A percentile compares a stretch with the other conserved stretches of the same genome.
Evolutionary conservation across 1,140 invertebrate genomes (phyloP).

Genomic region (Pinna nobilis): DNA sequence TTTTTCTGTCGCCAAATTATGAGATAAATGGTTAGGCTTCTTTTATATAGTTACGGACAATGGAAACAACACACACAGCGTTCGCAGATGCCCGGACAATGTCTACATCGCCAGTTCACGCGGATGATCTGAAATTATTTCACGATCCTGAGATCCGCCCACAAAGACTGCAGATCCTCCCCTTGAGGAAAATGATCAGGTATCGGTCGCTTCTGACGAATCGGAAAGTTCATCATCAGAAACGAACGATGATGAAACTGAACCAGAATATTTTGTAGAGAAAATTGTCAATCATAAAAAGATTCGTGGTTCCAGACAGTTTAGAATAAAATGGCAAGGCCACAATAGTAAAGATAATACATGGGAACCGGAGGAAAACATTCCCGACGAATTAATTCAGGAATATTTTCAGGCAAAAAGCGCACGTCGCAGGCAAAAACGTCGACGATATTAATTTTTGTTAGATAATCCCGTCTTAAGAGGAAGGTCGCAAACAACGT

Average conservation of each 20-base stretch:
- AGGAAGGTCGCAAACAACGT: no score
- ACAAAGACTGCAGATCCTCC: conserved; percentile 15
- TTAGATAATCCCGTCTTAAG: no score
- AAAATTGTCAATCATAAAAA: conserved; percentile 1
- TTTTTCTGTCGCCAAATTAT: no score
- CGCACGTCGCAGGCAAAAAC: background rate
- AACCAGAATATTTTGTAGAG: background rate
- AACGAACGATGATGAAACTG: background rate
- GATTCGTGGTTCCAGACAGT: conserved; percentile 1
- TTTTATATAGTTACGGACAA: conserved; percentile 17
- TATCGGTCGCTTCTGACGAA: background rate
- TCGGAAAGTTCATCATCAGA: background rate
- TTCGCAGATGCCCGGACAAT: background rate
- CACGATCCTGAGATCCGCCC: conserved; percentile 8
- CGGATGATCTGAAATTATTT: conserved; percentile 24
- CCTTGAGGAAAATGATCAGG: conserved; percentile 8
- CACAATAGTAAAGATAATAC: conserved; percentile 15
- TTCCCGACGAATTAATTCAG: no score
- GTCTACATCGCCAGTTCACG: conserved; percentile 12
- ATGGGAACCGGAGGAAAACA: conserved; percentile 23
- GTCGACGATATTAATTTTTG: background rate
- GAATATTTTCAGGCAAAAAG: conserved; percentile 3
- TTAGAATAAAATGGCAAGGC: conserved; percentile 14
- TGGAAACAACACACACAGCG: conserved; percentile 6
- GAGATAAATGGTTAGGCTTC: conserved; percentile 31